Percentiles rank a stretch among this genome's conserved stretches.
Conservation (phyloP, 2,113 vertebrate species). For the Podocnemis expansa region DNA sequence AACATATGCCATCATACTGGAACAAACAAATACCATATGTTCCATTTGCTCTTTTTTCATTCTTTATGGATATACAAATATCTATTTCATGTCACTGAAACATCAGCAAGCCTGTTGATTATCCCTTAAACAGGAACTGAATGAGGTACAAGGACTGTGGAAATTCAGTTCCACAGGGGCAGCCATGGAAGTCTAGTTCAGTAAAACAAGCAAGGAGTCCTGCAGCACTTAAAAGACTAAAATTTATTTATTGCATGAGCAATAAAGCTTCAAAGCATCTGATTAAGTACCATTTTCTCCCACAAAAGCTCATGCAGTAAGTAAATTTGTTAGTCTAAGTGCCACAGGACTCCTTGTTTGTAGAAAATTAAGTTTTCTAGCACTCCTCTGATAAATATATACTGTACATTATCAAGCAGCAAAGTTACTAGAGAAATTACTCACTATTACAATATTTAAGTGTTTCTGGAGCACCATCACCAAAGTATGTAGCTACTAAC, state of each 20-base stretch:
- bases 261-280: too few relatives aligned
- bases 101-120: not conserved
- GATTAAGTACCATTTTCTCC: too few relatives aligned
- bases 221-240: too few relatives aligned
- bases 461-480: not conserved
- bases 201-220: too few relatives aligned
- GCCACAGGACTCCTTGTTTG: too few relatives aligned
- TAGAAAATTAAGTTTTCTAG: not conserved
- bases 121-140: fast-evolving
- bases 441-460: fast-evolving
- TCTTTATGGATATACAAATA: fast-evolving
- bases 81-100: not conserved
- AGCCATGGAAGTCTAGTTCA: too few relatives aligned
- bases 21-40: not conserved
- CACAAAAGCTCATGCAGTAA: too few relatives aligned
- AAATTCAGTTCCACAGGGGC: too few relatives aligned
- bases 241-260: too few relatives aligned
- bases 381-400: fast-evolving
- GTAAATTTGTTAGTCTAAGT: too few relatives aligned
- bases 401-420: fast-evolving
- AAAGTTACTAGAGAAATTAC: fast-evolving
- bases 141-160: fast-evolving
- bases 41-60: not conserved
- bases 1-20: not conserved
- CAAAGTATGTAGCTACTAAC: not conserved